phyloP scores from a whole-genome alignment of 1,140 invertebrate species.

The Anadara kagoshimensis region DNA sequence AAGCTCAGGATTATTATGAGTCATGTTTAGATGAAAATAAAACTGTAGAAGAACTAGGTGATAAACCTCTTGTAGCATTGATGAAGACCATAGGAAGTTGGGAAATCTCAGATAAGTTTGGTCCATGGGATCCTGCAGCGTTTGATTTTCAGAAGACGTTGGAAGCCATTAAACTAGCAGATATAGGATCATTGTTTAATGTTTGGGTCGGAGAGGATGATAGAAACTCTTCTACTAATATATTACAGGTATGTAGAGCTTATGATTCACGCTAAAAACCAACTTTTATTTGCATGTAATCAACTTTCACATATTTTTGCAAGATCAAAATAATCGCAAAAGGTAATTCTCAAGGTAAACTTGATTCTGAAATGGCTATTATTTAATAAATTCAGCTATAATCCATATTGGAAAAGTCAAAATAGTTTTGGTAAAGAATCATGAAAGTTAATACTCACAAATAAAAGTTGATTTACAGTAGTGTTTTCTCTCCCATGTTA shows the following conservation, averaged over 20 bases:
- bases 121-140: not conserved
- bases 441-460: too few species aligned
- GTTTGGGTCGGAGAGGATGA: constrained; percentile 96
- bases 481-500: too few species aligned
- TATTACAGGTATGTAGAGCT: constrained; percentile 83
- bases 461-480: too few species aligned
- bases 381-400: too few species aligned
- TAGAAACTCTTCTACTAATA: constrained; percentile 89
- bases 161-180: constrained; percentile 88
- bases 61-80: constrained; percentile 86
- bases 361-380: too few species aligned
- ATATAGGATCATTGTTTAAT: constrained; percentile 82
- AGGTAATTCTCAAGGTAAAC: too few species aligned
- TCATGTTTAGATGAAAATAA: constrained; percentile 96
- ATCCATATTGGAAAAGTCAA: too few species aligned
- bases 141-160: constrained; percentile 85
- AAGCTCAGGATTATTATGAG: constrained; percentile 92
- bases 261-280: too few species aligned
- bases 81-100: constrained; percentile 73
- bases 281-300: too few species aligned
- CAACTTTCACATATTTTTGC: too few species aligned
- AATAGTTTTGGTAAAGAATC: too few species aligned
- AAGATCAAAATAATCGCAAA: too few species aligned
- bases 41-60: constrained; percentile 88
- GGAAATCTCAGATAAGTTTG: constrained; percentile 4